Evolutionary conservation across 92 coral and sea anemone species (phyloP).

Genomic region (Porites cylindrica): DNA sequence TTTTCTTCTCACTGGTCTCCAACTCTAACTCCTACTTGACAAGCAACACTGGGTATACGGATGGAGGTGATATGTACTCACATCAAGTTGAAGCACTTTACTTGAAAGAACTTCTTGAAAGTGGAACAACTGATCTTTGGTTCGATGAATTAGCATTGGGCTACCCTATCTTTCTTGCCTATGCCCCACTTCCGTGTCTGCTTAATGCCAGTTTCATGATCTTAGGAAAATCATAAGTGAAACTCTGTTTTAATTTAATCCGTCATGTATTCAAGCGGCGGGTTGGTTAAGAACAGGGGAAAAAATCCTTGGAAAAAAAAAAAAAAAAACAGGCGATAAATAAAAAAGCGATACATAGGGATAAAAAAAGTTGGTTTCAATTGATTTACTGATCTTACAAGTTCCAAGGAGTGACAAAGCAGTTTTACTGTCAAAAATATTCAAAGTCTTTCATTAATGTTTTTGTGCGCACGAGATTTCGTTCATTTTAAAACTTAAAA

Average conservation of each 20-base stretch:
- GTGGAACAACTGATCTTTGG: slow-evolving; percentile 80
- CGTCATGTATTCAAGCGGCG: neutral
- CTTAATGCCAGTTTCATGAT: slow-evolving; percentile 70
- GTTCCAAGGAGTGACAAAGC: no score
- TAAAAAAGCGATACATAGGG: no score
- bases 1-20: slow-evolving; percentile 56
- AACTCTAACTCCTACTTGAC: slow-evolving; percentile 60
- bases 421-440: no score
- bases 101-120: slow-evolving; percentile 55
- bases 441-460: no score
- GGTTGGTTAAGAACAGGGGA: no score
- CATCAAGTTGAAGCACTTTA: slow-evolving; percentile 36
- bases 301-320: no score
- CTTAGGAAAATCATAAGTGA: slow-evolving; percentile 69
- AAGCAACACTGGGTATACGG: slow-evolving; percentile 69
- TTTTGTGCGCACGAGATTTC: no score
- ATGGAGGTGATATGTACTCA: slow-evolving; percentile 83
- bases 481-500: no score
- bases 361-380: no score
- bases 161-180: slow-evolving; percentile 76
- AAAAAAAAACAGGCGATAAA: no score
- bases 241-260: neutral
- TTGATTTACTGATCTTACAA: no score
- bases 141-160: slow-evolving; percentile 73
- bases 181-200: slow-evolving; percentile 78